Percentiles rank a stretch among this genome's conserved stretches.
Conservation (phyloP, 2,113 vertebrate genomes). For the Rousettus leschenaultii region DNA sequence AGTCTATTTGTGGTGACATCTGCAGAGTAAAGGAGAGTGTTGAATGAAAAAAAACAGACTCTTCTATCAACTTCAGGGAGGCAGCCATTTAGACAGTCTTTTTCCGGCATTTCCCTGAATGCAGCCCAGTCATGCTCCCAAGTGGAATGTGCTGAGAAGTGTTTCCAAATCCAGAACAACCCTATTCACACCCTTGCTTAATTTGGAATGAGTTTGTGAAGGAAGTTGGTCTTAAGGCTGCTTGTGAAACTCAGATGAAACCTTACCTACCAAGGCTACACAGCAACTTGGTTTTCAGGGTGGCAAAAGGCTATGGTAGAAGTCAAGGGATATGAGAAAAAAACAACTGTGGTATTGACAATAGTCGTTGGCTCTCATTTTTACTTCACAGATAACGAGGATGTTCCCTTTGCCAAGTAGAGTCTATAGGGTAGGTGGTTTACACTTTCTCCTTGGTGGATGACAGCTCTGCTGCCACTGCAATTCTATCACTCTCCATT, state of each 20-base stretch:
- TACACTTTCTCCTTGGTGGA: not conserved
- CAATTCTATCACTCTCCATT: not conserved
- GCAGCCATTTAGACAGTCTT: not conserved
- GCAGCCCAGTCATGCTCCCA: not conserved
- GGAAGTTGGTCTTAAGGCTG: not conserved
- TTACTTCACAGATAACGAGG: not conserved
- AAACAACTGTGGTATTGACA: not conserved
- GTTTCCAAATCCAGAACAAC: not conserved
- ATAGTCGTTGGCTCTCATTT: not conserved
- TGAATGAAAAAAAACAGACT: not conserved
- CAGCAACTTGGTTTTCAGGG: not conserved
- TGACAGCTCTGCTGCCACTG: not conserved
- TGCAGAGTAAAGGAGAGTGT: not conserved
- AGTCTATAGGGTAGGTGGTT: not conserved
- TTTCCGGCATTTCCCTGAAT: not conserved
- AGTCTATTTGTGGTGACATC: conserved; percentile 38
- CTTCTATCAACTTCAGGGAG: not conserved
- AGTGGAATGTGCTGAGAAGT: not conserved
- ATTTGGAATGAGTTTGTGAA: not conserved
- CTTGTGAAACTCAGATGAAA: not conserved
- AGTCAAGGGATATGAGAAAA: not conserved
- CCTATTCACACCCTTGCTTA: not conserved
- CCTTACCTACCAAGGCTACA: not conserved
- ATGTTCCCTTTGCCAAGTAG: not conserved
- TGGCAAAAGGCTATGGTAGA: not conserved